phyloP scores from a whole-genome alignment of 2,888 invertebrate species.

The Thereva unica region DNA sequence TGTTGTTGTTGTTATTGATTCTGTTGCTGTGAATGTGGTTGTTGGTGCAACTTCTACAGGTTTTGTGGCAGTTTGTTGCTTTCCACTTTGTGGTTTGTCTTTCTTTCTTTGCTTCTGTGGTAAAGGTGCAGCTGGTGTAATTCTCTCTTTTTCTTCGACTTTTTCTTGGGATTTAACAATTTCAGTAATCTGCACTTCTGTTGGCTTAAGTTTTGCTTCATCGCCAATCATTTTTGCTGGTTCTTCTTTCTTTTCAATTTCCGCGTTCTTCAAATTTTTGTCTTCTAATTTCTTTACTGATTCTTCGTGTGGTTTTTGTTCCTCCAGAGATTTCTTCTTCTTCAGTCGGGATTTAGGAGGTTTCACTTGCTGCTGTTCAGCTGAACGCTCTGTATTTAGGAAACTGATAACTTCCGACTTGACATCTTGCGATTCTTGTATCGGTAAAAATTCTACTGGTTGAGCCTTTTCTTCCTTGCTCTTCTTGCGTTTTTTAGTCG shows the following conservation, averaged over 20 bases:
- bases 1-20: background rate
- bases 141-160: background rate
- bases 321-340: no score
- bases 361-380: no score
- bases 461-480: background rate
- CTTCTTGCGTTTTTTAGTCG: background rate
- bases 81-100: background rate
- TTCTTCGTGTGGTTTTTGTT: background rate
- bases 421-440: background rate
- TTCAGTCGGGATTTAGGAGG: no score
- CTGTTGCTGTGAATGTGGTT: background rate
- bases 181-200: background rate
- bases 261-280: background rate
- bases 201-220: background rate
- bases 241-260: background rate
- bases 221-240: background rate
- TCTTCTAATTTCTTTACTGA: background rate
- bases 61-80: background rate
- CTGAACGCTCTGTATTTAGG: background rate
- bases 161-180: background rate
- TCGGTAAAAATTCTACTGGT: background rate
- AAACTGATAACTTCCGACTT: background rate
- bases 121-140: no score
- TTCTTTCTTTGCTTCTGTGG: background rate
- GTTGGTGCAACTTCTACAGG: background rate